These are phyloP conservation scores for Xiphophorus hellerii DNA, from an alignment of 2,113 vertebrate species.

Conservation along the genomic window DNA sequence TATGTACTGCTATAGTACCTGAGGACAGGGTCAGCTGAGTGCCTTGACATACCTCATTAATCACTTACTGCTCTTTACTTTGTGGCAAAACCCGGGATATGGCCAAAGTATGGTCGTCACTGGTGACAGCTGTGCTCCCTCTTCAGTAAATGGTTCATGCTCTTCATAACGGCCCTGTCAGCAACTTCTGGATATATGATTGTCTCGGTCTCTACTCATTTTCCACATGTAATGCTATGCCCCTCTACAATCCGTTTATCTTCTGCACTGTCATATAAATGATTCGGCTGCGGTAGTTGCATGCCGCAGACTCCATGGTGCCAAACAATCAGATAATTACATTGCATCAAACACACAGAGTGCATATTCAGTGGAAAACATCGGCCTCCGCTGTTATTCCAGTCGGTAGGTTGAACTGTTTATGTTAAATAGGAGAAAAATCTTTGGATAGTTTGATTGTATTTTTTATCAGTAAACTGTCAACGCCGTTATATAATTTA, in stretches of 20 bases:
- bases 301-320: constrained; percentile 38
- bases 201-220: constrained; percentile 62
- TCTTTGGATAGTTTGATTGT: neutral
- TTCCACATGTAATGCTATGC: constrained; percentile 55
- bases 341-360: constrained; percentile 15
- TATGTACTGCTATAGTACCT: constrained; percentile 48
- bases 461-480: too few relatives aligned
- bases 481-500: too few relatives aligned
- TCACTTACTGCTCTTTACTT: constrained; percentile 69
- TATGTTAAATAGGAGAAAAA: neutral
- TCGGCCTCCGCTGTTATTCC: neutral
- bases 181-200: constrained; percentile 69
- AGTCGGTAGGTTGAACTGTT: neutral
- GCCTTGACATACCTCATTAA: constrained; percentile 43
- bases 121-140: constrained; percentile 74
- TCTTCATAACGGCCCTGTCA: constrained; percentile 79
- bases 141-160: constrained; percentile 73
- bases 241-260: constrained; percentile 32
- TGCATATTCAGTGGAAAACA: constrained; percentile 13
- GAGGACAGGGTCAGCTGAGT: constrained; percentile 58
- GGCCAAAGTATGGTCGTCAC: constrained; percentile 46
- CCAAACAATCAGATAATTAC: constrained; percentile 37
- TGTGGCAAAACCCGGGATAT: constrained; percentile 50
- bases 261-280: constrained; percentile 54
- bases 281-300: constrained; percentile 41